Percentiles rank a stretch among this genome's conserved stretches.
These are phyloP conservation scores for Thereva unica DNA, from an alignment of 2,888 invertebrate species.

Conservation along the genomic window DNA sequence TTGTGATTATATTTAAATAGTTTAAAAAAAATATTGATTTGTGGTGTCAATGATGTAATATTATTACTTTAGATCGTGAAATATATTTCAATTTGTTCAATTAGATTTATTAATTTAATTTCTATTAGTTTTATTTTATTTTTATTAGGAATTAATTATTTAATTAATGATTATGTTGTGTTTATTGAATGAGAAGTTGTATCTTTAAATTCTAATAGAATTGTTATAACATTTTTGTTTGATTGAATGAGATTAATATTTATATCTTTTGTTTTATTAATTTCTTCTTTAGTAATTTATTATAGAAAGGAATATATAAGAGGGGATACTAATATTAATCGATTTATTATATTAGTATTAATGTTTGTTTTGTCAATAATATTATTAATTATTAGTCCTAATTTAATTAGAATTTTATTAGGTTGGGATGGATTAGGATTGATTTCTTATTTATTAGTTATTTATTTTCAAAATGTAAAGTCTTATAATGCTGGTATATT, in stretches of 20 bases:
- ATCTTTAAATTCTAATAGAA: constrained; percentile 59
- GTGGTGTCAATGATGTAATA: constrained; percentile 65
- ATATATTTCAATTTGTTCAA: constrained; percentile 61
- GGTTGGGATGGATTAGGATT: constrained; percentile 76
- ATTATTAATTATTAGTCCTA: constrained; percentile 70
- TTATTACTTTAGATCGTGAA: constrained; percentile 61
- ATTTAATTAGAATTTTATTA: constrained; percentile 71
- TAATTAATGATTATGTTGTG: constrained; percentile 58
- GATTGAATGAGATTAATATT: constrained; percentile 70
- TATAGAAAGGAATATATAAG: constrained; percentile 69
- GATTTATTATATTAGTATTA: constrained; percentile 68
- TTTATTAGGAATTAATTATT: constrained; percentile 58
- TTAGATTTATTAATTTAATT: constrained; percentile 61
- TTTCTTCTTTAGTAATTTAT: constrained; percentile 68
- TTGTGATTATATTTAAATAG: constrained; percentile 66
- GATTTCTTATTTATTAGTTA: constrained; percentile 71
- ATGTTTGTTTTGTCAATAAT: constrained; percentile 71
- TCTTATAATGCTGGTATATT: constrained; percentile 73
- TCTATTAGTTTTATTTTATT: constrained; percentile 56
- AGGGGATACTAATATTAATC: constrained; percentile 63
- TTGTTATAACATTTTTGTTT: constrained; percentile 64
- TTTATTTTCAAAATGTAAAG: constrained; percentile 63
- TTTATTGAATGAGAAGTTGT: constrained; percentile 64
- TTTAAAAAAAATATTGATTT: constrained; percentile 72
- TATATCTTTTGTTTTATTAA: constrained; percentile 67